phyloP scores from a whole-genome alignment of 2,797 vertebrate genomes.

The Tiaroga cobitis region DNA sequence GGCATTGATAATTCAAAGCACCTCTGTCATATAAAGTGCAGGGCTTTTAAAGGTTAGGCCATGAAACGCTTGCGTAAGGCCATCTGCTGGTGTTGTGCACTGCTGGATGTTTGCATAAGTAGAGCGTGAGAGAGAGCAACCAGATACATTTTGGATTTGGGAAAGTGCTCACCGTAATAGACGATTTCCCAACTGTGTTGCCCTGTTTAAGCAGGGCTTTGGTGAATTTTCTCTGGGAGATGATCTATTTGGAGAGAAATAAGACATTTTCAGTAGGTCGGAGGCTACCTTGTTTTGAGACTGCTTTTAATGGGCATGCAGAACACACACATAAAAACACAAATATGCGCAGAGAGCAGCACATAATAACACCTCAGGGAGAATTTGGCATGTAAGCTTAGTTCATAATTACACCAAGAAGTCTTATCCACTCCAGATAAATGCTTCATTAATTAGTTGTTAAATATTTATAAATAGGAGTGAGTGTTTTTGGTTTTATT shows the following conservation, averaged over 20 bases:
- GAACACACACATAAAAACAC: not conserved
- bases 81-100: constrained; percentile 9
- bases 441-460: constrained; percentile 33
- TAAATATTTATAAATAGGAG: constrained; percentile 33
- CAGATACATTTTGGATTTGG: constrained; percentile 7
- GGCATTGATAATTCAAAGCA: constrained; percentile 8
- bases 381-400: constrained; percentile 14
- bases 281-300: not conserved
- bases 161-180: constrained; percentile 86
- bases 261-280: constrained; percentile 45
- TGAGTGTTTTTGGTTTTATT: constrained; percentile 17
- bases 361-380: constrained; percentile 29
- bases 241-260: constrained; percentile 81
- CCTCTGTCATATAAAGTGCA: constrained; percentile 10
- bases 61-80: constrained; percentile 8
- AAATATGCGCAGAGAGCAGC: not conserved
- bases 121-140: not conserved
- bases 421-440: constrained; percentile 33
- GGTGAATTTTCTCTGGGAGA: constrained; percentile 94
- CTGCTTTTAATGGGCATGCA: not conserved
- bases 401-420: constrained; percentile 21
- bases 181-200: constrained; percentile 90
- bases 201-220: constrained; percentile 93
- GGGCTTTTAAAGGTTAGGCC: constrained; percentile 31
- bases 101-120: not conserved